These are phyloP conservation scores for Kuschelorhynchus macadamiae DNA, from an alignment of 2,888 invertebrate genomes.

Conservation along the genomic window DNA sequence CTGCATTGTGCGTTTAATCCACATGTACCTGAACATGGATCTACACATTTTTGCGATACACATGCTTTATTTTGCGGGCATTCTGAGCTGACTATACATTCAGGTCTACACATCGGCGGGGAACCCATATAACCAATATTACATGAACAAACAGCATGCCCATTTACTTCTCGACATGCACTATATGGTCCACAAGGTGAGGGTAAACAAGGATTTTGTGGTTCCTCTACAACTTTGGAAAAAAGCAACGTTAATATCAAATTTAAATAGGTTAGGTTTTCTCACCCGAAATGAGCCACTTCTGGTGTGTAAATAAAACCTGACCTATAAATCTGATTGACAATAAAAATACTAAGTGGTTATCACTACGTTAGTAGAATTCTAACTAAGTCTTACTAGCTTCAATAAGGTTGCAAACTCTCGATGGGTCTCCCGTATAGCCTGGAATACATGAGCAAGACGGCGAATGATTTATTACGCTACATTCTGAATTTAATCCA, in stretches of 20 bases:
- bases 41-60: slow-evolving; percentile 75
- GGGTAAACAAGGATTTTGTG: slow-evolving; percentile 73
- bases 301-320: not conserved
- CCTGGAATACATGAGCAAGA: slow-evolving; percentile 75
- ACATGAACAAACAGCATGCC: slow-evolving; percentile 77
- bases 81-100: slow-evolving; percentile 78
- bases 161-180: slow-evolving; percentile 75
- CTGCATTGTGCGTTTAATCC: slow-evolving; percentile 77
- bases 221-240: slow-evolving; percentile 60
- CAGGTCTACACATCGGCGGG: slow-evolving; percentile 77
- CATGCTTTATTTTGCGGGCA: slow-evolving; percentile 77
- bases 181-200: slow-evolving; percentile 80
- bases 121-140: slow-evolving; percentile 75
- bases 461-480: slow-evolving; percentile 78
- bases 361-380: slow-evolving; percentile 39
- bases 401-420: slow-evolving; percentile 66
- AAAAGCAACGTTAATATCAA: slow-evolving; percentile 26
- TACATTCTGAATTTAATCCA: slow-evolving; percentile 73
- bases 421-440: slow-evolving; percentile 75
- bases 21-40: slow-evolving; percentile 78
- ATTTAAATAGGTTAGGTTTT: not conserved
- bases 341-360: slow-evolving; percentile 17
- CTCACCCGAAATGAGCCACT: not conserved
- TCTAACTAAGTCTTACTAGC: slow-evolving; percentile 61
- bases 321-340: not conserved